These are phyloP conservation scores for Gastrophryne carolinensis DNA, from an alignment of 2,797 vertebrate species.

Conservation along the genomic window DNA sequence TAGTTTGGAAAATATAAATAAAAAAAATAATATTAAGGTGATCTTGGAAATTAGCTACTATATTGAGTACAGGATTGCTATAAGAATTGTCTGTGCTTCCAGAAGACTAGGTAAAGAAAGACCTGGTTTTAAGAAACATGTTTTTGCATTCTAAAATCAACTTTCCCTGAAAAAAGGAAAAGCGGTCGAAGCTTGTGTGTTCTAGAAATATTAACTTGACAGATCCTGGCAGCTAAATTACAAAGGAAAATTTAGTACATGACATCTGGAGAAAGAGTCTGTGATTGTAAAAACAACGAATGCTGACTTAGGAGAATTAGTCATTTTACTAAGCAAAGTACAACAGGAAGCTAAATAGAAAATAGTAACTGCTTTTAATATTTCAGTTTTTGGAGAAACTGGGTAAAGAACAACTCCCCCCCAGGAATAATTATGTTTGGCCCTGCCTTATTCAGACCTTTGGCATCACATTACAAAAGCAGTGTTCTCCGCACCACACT, in stretches of 20 bases:
- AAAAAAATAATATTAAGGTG: no score
- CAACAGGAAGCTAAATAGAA: background rate
- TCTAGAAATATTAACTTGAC: constrained; percentile 29
- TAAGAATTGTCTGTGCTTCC: constrained; percentile 12
- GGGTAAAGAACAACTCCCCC: no score
- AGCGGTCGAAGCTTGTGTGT: constrained; percentile 29
- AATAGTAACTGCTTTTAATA: background rate
- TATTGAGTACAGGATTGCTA: no score
- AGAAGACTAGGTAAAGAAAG: background rate
- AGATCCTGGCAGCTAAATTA: constrained; percentile 24
- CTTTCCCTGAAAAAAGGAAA: constrained; percentile 29
- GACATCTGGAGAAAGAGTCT: constrained; percentile 31
- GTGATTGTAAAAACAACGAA: background rate
- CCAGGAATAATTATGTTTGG: no score
- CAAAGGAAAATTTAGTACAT: constrained; percentile 16
- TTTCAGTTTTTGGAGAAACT: no score
- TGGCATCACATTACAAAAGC: no score
- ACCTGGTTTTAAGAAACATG: background rate
- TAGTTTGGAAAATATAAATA: no score
- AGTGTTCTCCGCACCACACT: no score
- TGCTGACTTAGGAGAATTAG: background rate
- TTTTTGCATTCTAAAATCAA: constrained; percentile 10
- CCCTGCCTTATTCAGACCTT: no score
- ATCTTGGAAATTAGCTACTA: no score
- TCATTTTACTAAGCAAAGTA: background rate